Percentiles rank a stretch among this genome's conserved stretches.
Evolutionary conservation across 1,140 invertebrate genomes (phyloP).

Genomic region (Pteromalus puparum): DNA sequence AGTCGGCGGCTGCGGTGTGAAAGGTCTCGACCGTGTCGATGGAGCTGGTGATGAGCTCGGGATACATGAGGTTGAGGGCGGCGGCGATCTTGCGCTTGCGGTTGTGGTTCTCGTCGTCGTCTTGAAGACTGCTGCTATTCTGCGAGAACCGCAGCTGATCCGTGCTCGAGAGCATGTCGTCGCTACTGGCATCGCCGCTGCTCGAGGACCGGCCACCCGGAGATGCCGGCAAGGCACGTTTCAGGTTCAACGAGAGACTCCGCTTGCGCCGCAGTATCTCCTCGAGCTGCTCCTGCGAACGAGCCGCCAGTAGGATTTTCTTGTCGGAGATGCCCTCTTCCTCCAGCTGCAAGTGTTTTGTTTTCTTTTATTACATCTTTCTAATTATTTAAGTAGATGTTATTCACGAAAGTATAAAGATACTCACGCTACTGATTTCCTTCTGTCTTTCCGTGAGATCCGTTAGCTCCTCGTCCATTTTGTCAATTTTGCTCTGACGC

Average conservation of each 20-base stretch:
- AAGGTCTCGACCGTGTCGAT: conserved; percentile 82
- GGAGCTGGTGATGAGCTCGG: conserved; percentile 66
- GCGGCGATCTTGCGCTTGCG: conserved; percentile 69
- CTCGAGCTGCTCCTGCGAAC: conserved; percentile 75
- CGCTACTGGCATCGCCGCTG: conserved; percentile 45
- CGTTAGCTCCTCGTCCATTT: conserved; percentile 79
- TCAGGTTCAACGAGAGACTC: conserved; percentile 70
- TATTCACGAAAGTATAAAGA: conserved; percentile 48
- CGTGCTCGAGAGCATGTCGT: conserved; percentile 64
- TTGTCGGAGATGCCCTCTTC: conserved; percentile 69
- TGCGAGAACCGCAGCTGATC: conserved; percentile 48
- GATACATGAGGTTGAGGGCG: conserved; percentile 65
- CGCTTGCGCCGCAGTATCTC: conserved; percentile 72
- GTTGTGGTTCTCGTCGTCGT: conserved; percentile 57
- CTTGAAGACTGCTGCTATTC: neutral
- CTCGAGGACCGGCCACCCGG: conserved; percentile 59
- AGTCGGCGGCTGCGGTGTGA: conserved; percentile 80
- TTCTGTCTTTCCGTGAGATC: conserved; percentile 74
- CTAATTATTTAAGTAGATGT: neutral
- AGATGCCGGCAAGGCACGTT: conserved; percentile 67
- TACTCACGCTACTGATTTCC: conserved; percentile 67
- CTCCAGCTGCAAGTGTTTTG: conserved; percentile 57
- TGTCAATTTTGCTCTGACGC: conserved; percentile 78
- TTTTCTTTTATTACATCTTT: neutral
- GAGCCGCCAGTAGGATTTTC: conserved; percentile 70